These are phyloP conservation scores for Ophthalmolycus amberensis DNA, from an alignment of 2,113 vertebrate genomes.

Conservation along the genomic window DNA sequence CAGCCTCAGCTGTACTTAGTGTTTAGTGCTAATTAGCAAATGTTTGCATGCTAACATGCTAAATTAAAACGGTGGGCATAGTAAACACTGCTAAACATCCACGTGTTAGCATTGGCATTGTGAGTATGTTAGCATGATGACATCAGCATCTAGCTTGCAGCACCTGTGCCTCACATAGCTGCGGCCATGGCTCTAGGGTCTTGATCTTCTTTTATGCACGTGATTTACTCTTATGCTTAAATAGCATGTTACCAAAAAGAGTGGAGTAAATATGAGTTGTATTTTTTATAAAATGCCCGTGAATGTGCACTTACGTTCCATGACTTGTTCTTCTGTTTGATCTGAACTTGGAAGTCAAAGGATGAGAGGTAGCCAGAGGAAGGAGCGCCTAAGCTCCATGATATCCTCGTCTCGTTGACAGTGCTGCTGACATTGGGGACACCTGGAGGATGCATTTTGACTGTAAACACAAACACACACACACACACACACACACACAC, in stretches of 20 bases:
- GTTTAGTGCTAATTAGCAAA: background rate
- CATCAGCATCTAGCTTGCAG: background rate
- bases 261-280: background rate
- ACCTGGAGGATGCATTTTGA: constrained; percentile 76
- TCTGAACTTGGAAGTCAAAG: constrained; percentile 67
- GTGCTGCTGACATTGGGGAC: constrained; percentile 47
- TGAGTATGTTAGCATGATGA: background rate
- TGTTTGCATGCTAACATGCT: background rate
- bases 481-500: background rate
- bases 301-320: constrained; percentile 66
- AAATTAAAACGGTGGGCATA: background rate
- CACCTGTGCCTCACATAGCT: background rate
- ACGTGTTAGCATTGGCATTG: background rate
- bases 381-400: constrained; percentile 60
- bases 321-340: constrained; percentile 35
- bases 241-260: too few relatives aligned
- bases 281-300: background rate
- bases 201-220: background rate
- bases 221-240: background rate
- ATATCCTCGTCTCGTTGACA: constrained; percentile 41
- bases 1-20: background rate
- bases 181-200: too few relatives aligned
- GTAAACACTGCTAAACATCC: background rate
- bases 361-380: accelerated
- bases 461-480: constrained; percentile 49